Percentiles rank a stretch among this genome's conserved stretches.
Conservation (phyloP, 2,888 invertebrate species). For the Spialia ferax region DNA sequence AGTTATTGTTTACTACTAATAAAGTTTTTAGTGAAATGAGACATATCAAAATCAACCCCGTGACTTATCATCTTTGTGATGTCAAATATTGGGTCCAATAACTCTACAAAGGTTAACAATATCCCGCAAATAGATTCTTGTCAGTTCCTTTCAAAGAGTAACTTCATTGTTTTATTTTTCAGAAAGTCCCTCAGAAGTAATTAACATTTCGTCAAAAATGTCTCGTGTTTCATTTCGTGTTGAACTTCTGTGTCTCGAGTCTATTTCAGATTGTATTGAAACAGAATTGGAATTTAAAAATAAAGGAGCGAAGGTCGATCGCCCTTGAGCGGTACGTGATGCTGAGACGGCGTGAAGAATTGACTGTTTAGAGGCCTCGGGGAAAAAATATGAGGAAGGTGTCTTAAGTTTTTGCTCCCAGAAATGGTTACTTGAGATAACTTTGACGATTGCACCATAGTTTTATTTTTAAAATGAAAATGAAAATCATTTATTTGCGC, state of each 20-base stretch:
- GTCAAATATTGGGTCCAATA: background rate
- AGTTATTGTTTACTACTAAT: too few relatives aligned
- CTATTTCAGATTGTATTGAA: conserved; percentile 5
- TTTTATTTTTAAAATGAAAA: too few relatives aligned
- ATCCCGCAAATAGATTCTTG: background rate
- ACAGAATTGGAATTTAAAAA: conserved; percentile 18
- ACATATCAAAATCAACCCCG: too few relatives aligned
- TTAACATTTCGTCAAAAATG: background rate
- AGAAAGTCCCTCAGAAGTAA: background rate
- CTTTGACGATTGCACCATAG: too few relatives aligned
- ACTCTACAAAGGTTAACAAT: background rate
- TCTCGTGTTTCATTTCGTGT: background rate
- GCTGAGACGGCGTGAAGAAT: background rate
- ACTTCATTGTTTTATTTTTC: background rate
- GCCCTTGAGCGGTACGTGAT: conserved; percentile 16
- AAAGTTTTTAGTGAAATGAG: too few relatives aligned
- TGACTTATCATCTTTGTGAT: too few relatives aligned
- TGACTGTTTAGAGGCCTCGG: background rate
- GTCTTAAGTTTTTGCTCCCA: background rate
- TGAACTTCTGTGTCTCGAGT: background rate
- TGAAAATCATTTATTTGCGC: too few relatives aligned
- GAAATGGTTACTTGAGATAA: background rate
- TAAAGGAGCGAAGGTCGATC: conserved; percentile 3
- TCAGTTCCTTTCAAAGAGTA: background rate
- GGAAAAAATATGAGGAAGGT: background rate